Evolutionary conservation across 2,113 vertebrate species (phyloP), one percentile per base, ranked within the genome.

Genomic region (Megalops atlanticus): DNA sequence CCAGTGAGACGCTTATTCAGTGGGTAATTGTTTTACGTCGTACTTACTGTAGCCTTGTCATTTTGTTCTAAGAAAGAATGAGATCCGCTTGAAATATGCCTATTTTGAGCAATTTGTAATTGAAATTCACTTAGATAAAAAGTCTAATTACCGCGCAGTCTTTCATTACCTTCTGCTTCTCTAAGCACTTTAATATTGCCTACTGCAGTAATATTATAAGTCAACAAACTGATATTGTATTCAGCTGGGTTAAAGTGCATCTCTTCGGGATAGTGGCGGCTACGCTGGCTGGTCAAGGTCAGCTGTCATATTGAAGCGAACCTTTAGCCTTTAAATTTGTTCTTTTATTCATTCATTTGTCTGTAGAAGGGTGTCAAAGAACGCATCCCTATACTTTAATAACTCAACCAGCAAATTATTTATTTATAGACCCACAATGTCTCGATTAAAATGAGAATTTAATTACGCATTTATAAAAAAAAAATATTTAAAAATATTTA

Each of bases 241-340:
- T 76, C 33, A 18, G 72, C 72, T 36, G 58, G 4, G 6, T 79
- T 47, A 71, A 77, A 68, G 31, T 39, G 24, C 68, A 47, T 71
- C 18, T 39, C 64, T 58, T 69, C 21, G 54, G 27, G 38, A 68
- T n/a, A 41, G 12, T 64, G 43, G 77, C 35, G 43, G 27, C 3
- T 68, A 45, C 18, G 69, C 54, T 58, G 76, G n/a, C 38, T 52
- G 10, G 45, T 64, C 77, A 79, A 79, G 77, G 77, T 35, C 40
- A 36, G n/a, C 24, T 41, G 39, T 69, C 33, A 33, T 49, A 71
- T 35, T 64, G n/a, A 47, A 27, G 4, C 14, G 3, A 76, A 71
- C 33, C 78, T 47, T 31, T 14, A 35, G 11, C 15, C 39, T 49
- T 35, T 36, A 14, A 2, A 24, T 52, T 64, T 58, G 38, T 35